Evolutionary conservation across 2,113 vertebrate species (phyloP).

Genomic region (Catagonus wagneri): DNA sequence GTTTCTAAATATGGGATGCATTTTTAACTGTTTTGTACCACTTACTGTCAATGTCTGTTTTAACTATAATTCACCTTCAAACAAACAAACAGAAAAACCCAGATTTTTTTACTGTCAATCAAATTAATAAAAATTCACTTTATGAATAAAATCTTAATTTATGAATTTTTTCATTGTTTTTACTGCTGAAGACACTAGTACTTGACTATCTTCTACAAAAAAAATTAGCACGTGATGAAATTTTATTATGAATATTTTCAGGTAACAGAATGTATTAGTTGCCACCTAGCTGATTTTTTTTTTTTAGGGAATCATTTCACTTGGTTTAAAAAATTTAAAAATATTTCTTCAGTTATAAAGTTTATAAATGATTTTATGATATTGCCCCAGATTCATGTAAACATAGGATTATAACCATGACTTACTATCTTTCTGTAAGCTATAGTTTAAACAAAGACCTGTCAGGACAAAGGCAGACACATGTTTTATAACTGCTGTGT

Average conservation of each 20-base stretch:
- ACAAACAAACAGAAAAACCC: neutral
- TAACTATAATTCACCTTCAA: neutral
- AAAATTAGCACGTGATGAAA: neutral
- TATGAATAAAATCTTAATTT: conserved; percentile 41
- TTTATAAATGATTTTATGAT: conserved; percentile 32
- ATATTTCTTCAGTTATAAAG: neutral
- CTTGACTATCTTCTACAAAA: neutral
- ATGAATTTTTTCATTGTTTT: neutral
- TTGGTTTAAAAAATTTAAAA: conserved; percentile 20
- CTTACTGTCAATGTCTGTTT: conserved; percentile 17
- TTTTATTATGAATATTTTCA: neutral
- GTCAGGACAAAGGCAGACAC: neutral
- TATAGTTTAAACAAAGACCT: conserved; percentile 37
- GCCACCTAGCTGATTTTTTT: neutral
- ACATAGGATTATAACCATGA: neutral
- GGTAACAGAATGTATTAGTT: neutral
- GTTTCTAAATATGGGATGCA: neutral
- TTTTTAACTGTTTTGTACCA: conserved; percentile 17
- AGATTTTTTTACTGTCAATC: neutral
- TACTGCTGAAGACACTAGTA: neutral
- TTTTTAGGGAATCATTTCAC: conserved; percentile 41
- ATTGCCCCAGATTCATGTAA: neutral
- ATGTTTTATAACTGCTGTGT: neutral
- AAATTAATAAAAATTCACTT: neutral
- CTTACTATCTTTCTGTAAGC: conserved; percentile 49